These are phyloP conservation scores for Drosophila rubida DNA, from an alignment of 2,888 invertebrate species.

Conservation along the genomic window DNA sequence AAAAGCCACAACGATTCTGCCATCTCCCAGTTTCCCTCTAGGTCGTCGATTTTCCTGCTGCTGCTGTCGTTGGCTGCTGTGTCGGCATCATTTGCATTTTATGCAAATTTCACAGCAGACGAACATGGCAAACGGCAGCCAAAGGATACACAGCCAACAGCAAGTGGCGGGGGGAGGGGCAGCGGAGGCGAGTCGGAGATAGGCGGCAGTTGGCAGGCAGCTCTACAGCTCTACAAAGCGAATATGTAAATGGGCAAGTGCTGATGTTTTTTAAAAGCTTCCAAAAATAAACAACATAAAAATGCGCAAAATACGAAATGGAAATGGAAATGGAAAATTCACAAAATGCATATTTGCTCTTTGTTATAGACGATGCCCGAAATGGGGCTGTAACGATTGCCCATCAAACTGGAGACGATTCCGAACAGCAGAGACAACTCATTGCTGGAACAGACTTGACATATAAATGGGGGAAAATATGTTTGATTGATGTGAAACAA, in stretches of 20 bases:
- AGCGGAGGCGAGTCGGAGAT: neutral
- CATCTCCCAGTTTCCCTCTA: slow-evolving; percentile 9
- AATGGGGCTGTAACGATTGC: slow-evolving; percentile 14
- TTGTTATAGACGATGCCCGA: slow-evolving; percentile 51
- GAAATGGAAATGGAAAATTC: slow-evolving; percentile 67
- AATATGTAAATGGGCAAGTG: slow-evolving; percentile 78
- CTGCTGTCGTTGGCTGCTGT: slow-evolving; percentile 35
- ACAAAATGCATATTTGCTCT: slow-evolving; percentile 73
- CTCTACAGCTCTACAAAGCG: slow-evolving; percentile 72
- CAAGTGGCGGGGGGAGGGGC: neutral
- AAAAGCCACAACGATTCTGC: slow-evolving; percentile 71
- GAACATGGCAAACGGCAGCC: slow-evolving; percentile 64
- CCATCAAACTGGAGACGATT: slow-evolving; percentile 5
- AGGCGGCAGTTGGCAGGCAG: slow-evolving; percentile 15
- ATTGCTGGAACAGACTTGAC: neutral
- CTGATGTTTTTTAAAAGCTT: slow-evolving; percentile 80
- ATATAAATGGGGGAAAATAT: neutral
- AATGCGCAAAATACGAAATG: slow-evolving; percentile 66
- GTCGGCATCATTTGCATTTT: slow-evolving; percentile 83
- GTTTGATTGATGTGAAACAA: neutral
- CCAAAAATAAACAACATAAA: slow-evolving; percentile 79
- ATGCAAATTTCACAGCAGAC: slow-evolving; percentile 81
- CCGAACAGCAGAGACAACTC: neutral
- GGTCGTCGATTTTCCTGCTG: neutral
- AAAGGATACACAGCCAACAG: slow-evolving; percentile 59